phyloP scores from a whole-genome alignment of 2,113 vertebrate genomes.

The Sapajus apella region DNA sequence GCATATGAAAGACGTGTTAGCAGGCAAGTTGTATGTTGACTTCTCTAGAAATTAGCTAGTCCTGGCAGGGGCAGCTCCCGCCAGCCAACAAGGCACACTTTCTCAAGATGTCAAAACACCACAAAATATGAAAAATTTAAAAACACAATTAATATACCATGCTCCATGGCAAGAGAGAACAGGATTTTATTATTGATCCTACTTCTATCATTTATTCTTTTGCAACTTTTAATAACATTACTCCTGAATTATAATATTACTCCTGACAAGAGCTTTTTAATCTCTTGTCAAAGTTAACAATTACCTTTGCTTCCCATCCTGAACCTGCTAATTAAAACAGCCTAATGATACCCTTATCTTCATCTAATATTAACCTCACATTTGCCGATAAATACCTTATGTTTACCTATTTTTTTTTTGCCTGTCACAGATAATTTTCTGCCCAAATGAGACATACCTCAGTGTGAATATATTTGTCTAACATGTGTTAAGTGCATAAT shows the following conservation, averaged over 20 bases:
- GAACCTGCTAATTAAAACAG: conserved; percentile 11
- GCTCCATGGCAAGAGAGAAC: neutral
- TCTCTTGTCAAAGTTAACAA: neutral
- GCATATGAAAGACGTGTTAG: neutral
- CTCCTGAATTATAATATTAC: neutral
- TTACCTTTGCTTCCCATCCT: neutral
- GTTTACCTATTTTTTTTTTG: neutral
- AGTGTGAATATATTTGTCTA: neutral
- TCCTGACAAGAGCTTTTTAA: neutral
- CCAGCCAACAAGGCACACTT: neutral
- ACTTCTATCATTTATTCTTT: neutral
- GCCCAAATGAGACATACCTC: neutral
- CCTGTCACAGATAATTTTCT: neutral
- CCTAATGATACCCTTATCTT: neutral
- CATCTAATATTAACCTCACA: neutral
- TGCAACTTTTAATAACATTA: conserved; percentile 4
- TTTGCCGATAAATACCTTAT: neutral
- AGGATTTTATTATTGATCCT: neutral
- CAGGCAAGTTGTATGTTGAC: neutral
- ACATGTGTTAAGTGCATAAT: neutral
- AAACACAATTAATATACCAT: neutral
- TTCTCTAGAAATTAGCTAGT: neutral
- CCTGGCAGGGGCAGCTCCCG: neutral
- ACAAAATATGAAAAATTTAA: neutral
- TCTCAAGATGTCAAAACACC: neutral